These are phyloP conservation scores for Enteromius trimaculatus DNA, from an alignment of 2,797 vertebrate species.

Conservation along the genomic window DNA sequence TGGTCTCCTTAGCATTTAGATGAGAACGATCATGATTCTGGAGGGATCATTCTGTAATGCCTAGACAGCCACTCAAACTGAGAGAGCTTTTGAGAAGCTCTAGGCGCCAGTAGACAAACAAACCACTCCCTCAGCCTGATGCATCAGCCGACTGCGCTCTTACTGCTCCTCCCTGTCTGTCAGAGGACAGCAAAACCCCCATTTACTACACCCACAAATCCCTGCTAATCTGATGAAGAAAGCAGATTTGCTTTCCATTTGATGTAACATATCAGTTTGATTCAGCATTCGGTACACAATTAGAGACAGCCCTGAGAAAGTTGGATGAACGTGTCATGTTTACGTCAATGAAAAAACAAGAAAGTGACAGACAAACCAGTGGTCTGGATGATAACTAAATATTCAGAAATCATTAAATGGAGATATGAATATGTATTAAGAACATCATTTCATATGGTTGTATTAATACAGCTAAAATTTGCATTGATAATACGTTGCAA, in stretches of 20 bases:
- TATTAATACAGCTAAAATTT: constrained; percentile 25
- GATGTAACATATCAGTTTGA: constrained; percentile 58
- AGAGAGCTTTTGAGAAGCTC: constrained; percentile 76
- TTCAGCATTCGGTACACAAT: constrained; percentile 38
- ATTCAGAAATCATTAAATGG: constrained; percentile 54
- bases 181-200: constrained; percentile 70
- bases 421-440: constrained; percentile 52
- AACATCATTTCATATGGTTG: constrained; percentile 28
- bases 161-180: constrained; percentile 74
- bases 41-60: constrained; percentile 73
- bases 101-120: constrained; percentile 82
- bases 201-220: constrained; percentile 67
- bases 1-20: constrained; percentile 46
- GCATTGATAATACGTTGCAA: constrained; percentile 33
- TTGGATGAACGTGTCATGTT: constrained; percentile 50
- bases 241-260: constrained; percentile 68
- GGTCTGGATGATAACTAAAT: constrained; percentile 56
- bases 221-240: constrained; percentile 69
- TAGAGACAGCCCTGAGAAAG: constrained; percentile 44
- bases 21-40: constrained; percentile 61
- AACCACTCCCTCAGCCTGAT: constrained; percentile 71
- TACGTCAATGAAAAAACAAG: constrained; percentile 42
- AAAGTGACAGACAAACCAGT: constrained; percentile 59
- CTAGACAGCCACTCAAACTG: constrained; percentile 77
- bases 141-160: constrained; percentile 74